phyloP scores from a whole-genome alignment of 2,888 invertebrate species.

The Carabus problematicus region DNA sequence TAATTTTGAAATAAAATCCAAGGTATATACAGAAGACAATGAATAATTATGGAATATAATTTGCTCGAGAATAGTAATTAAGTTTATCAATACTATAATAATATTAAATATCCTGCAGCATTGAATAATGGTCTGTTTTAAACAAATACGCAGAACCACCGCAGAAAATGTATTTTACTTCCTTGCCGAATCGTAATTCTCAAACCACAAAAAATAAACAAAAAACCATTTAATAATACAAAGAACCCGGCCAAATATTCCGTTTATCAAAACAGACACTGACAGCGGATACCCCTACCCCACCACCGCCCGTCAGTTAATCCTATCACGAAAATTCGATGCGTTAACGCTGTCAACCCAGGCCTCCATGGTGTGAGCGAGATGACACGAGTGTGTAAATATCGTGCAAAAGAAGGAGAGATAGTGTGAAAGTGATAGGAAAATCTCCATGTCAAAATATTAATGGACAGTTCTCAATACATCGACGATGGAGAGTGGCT shows the following conservation, averaged over 20 bases:
- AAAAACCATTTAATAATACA: no score
- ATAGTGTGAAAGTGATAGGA: conserved; percentile 4
- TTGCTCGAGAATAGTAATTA: no score
- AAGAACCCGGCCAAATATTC: neutral
- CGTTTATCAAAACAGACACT: conserved; percentile 34
- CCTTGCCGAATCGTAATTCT: neutral
- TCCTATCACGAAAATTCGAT: conserved; percentile 32
- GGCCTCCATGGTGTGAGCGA: conserved; percentile 5
- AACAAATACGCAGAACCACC: no score
- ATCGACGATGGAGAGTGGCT: conserved; percentile 12
- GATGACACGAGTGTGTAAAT: conserved; percentile 1
- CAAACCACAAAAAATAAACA: neutral
- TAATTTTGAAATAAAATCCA: no score
- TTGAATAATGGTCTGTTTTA: no score
- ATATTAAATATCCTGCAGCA: no score
- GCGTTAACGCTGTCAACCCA: conserved; percentile 23
- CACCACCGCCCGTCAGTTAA: conserved; percentile 22
- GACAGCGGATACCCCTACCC: conserved; percentile 16
- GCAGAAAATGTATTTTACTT: no score
- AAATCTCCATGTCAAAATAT: conserved; percentile 43
- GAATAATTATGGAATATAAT: no score
- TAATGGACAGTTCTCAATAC: conserved; percentile 42
- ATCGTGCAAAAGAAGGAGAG: neutral
- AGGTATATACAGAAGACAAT: no score
- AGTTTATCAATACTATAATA: no score